Base-by-base conservation (phyloP, 2,113 vertebrate genomes). In the Rhipidura dahli region DNA sequence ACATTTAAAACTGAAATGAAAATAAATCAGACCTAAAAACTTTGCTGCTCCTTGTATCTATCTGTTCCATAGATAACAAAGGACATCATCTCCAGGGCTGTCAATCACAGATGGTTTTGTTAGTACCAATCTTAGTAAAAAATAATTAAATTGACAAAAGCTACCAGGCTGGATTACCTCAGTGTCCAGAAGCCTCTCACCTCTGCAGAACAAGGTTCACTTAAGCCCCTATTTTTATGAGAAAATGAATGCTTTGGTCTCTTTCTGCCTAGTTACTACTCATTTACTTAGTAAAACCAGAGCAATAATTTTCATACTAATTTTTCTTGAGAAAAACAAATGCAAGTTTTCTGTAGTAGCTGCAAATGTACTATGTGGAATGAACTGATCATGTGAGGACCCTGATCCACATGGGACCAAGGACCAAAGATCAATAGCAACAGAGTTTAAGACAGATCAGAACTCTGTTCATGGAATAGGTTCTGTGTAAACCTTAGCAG, bases 71-170 rank as follows among this genome's bases (percentile, higher is more conserved):
- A 82, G 87, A 75, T 90, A 94, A 80, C 45, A 49, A 6, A 66
- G 77, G 57, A 64, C 56, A 64, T 87, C 44, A 70, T 91, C 80
- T 93, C 35, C 26, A 86, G 75, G 47, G 35, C 57, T 96, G 87
- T 92, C 83, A 94, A 22, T 92, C 61, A 63, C n/a, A 90, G 53
- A 59, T 54, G 28, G 28, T 86, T 90, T 89, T 3, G 5, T 63
- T 57, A 85, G 53, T 85, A 80, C 57, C 60, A 78, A 11, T 80
- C 54, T 83, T 73, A 60, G 47, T 70, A 47, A 78, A 86, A 96
- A 83, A 66, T 80, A 87, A 83, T 76, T 68, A 93, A 83, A 88
- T 81, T 68, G 83, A 66, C 54, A 83, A 83, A 95, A 84, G 39
- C 37, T 76, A 57, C 61, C 0, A 4, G 66, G 61, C 45, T 94